Evolutionary conservation across 2,113 vertebrate genomes (phyloP).

Genomic region (Apteryx owenii): DNA sequence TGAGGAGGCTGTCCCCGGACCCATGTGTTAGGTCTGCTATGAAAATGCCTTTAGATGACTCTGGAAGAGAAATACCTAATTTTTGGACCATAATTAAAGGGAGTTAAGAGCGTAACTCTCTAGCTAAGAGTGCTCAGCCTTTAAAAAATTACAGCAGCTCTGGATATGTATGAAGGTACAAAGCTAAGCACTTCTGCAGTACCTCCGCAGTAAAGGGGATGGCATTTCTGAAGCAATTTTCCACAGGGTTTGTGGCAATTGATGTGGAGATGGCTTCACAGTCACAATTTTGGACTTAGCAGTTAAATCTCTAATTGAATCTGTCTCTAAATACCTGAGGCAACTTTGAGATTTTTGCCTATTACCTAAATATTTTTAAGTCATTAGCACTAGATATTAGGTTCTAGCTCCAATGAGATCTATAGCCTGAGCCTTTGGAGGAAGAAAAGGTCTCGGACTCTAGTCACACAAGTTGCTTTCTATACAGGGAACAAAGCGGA

Average conservation of each 20-base stretch:
- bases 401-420: not conserved
- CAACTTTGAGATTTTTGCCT: not conserved
- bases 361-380: not conserved
- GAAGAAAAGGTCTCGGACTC: not conserved
- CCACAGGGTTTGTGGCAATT: not conserved
- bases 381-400: accelerated
- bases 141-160: not conserved
- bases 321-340: not conserved
- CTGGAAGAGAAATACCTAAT: not conserved
- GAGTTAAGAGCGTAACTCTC: no score
- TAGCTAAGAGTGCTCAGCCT: no score
- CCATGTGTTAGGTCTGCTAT: no score
- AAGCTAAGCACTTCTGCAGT: accelerated
- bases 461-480: not conserved
- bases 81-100: not conserved
- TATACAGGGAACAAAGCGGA: not conserved
- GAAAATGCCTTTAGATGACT: no score
- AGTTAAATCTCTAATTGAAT: not conserved
- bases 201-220: not conserved
- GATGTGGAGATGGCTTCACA: accelerated
- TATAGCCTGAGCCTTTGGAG: not conserved
- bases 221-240: not conserved
- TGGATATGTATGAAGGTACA: accelerated
- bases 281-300: not conserved
- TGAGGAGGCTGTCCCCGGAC: no score